These are phyloP conservation scores for Thymelicus lineola DNA, from an alignment of 2,888 invertebrate genomes.

Conservation along the genomic window DNA sequence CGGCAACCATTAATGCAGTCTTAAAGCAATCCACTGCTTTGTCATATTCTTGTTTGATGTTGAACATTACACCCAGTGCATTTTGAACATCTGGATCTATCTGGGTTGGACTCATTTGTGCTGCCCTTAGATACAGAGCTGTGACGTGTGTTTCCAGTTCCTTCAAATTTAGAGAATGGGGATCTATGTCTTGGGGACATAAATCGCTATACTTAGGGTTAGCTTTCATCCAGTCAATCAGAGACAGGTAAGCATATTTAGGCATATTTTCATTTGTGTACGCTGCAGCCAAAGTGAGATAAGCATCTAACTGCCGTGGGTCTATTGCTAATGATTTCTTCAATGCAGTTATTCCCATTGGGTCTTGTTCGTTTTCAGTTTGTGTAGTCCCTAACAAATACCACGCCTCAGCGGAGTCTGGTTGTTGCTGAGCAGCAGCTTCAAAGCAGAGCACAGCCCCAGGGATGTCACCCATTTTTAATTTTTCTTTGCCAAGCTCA, in stretches of 20 bases:
- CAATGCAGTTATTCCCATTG: slow-evolving; percentile 95
- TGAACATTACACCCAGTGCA: slow-evolving; percentile 97
- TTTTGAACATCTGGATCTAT: slow-evolving; percentile 97
- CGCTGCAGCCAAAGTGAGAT: slow-evolving; percentile 96
- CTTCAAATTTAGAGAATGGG: slow-evolving; percentile 72
- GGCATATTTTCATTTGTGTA: slow-evolving; percentile 98
- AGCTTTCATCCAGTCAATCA: slow-evolving; percentile 91
- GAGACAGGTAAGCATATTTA: slow-evolving; percentile 93
- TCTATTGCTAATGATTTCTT: slow-evolving; percentile 93
- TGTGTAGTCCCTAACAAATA: slow-evolving; percentile 95
- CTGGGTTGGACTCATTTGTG: slow-evolving; percentile 89
- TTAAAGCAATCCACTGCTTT: slow-evolving; percentile 98
- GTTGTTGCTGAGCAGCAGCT: slow-evolving; percentile 94
- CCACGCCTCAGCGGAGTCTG: slow-evolving; percentile 93
- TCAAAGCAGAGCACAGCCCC: slow-evolving; percentile 98
- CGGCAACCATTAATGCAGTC: slow-evolving; percentile 93
- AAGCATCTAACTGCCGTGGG: slow-evolving; percentile 91
- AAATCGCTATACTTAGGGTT: slow-evolving; percentile 94
- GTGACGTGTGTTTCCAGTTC: slow-evolving; percentile 87
- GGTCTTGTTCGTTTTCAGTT: slow-evolving; percentile 99
- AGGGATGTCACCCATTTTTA: slow-evolving; percentile 95
- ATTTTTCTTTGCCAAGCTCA: slow-evolving; percentile 92
- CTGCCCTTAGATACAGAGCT: slow-evolving; percentile 91
- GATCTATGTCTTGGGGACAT: slow-evolving; percentile 81
- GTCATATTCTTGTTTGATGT: slow-evolving; percentile 96